Percentiles rank a stretch among this genome's conserved stretches.
Evolutionary conservation across 2,113 vertebrate species (phyloP).

Genomic region (Pseudopodoces humilis): DNA sequence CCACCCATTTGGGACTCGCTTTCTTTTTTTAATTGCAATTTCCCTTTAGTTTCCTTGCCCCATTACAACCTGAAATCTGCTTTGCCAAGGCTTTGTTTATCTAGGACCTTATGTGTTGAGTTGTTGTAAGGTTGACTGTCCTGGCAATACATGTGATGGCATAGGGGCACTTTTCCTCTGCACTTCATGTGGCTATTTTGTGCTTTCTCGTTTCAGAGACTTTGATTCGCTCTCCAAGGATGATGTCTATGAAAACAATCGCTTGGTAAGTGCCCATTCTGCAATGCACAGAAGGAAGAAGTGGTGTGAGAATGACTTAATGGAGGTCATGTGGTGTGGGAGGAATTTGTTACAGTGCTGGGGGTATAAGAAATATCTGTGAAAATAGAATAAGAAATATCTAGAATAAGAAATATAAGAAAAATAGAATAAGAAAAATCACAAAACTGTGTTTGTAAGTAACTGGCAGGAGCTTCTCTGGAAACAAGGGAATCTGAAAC

Average conservation of each 20-base stretch:
- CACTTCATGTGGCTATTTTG: neutral
- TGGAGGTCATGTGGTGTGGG: neutral
- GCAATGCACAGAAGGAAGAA: neutral
- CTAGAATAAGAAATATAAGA: neutral
- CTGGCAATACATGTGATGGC: neutral
- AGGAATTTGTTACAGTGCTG: neutral
- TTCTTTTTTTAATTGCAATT: constrained; percentile 3
- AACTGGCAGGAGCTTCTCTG: neutral
- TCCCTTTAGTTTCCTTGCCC: neutral
- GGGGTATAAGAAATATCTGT: neutral
- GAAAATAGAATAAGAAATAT: neutral
- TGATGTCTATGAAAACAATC: constrained; percentile 95
- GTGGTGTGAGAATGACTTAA: neutral
- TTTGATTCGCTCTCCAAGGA: constrained; percentile 94
- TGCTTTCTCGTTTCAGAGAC: constrained; percentile 82
- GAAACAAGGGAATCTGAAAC: neutral
- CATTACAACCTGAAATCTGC: neutral
- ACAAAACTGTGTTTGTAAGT: neutral
- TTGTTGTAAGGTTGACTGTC: neutral
- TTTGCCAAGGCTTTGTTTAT: neutral
- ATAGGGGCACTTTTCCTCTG: neutral
- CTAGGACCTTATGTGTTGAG: neutral
- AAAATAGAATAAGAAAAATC: too few species aligned
- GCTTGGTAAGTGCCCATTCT: constrained; percentile 82
- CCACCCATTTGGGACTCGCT: neutral